Evolutionary conservation across 2,888 invertebrate genomes (phyloP).

Genomic region (Mesorhabditis spiculigera): DNA sequence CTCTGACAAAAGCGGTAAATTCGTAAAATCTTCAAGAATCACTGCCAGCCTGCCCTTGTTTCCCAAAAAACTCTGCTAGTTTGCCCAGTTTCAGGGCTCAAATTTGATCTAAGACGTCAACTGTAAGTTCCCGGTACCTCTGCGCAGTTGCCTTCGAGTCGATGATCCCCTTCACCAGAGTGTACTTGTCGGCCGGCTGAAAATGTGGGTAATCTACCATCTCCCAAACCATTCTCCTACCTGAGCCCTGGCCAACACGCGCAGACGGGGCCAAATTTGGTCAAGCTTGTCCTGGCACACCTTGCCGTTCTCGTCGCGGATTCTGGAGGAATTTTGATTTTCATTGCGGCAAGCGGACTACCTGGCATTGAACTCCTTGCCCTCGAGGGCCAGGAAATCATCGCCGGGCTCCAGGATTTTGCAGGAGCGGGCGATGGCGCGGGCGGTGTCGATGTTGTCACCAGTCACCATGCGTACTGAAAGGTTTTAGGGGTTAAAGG

Average conservation of each 20-base stretch:
- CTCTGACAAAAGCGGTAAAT: conserved; percentile 43
- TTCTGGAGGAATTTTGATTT: conserved; percentile 22
- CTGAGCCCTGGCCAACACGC: conserved; percentile 64
- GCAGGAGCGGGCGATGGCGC: conserved; percentile 94
- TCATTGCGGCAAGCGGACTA: not conserved
- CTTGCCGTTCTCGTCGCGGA: conserved; percentile 50
- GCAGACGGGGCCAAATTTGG: conserved; percentile 62
- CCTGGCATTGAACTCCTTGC: conserved; percentile 91
- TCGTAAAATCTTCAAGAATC: not conserved
- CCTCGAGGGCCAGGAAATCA: conserved; percentile 92
- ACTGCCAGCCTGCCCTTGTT: not conserved
- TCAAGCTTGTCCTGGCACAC: conserved; percentile 55
- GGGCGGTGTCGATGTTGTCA: conserved; percentile 76
- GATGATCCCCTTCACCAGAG: conserved; percentile 64
- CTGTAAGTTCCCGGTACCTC: conserved; percentile 17
- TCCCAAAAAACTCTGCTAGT: not conserved
- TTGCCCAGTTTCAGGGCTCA: not conserved
- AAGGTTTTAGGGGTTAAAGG: not conserved
- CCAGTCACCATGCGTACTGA: conserved; percentile 59
- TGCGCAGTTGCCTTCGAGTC: conserved; percentile 60
- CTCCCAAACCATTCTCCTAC: not conserved
- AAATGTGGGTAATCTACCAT: not conserved
- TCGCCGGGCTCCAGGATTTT: conserved; percentile 89
- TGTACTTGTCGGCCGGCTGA: conserved; percentile 66
- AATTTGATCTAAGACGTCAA: not conserved